Evolutionary conservation across 2,888 invertebrate species (phyloP), one percentile per base, ranked within the genome.

Genomic region (Lysandra bellargus): DNA sequence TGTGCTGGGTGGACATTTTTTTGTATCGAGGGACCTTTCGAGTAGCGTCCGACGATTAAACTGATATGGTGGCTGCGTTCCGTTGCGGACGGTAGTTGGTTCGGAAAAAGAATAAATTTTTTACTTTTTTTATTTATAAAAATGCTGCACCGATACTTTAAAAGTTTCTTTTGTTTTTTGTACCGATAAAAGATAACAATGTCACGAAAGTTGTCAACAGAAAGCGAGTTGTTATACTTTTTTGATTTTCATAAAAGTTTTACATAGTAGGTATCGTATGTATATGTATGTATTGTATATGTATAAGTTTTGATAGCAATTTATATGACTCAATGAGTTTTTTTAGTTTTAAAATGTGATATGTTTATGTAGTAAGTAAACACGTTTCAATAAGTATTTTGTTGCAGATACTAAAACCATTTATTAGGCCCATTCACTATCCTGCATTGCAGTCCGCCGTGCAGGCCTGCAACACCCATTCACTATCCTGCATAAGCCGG

Each of bases 21-120:
- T 86, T 76, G 75, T 88, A 91, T 90, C 86, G 87, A 90, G 89
- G 91, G 90, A 90, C 90, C 88, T 89, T 92, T 90, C 90, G 92
- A 89, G 94, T 93, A 93, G 93, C 93, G 91, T 90, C 90, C 87
- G 86, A 90, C 92, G 94, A 94, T 94, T 90, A 87, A 86, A 86
- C 91, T 84, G 92, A 93, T 94, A 93, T 90, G 92, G 91, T 87
- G 87, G 89, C 88, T 85, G 86, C 90, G 92, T 90, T 91, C 91
- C 87, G 84, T 87, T 86, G 87, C 85, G 91, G 92, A 90, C 93
- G 90, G 92, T 94, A 93, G 92, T 93, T 93, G 89, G 87, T 85
- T 91, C 87, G 84, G 88, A 90, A 89, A 89, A 90, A 85, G 83
- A 80, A 84, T 84, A 84, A 85, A 83, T 85, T 85, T 87, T 89